Percentiles rank a stretch among this genome's conserved stretches.
These are phyloP conservation scores for Eupsilia transversa DNA, from an alignment of 2,888 invertebrate genomes.

Conservation along the genomic window DNA sequence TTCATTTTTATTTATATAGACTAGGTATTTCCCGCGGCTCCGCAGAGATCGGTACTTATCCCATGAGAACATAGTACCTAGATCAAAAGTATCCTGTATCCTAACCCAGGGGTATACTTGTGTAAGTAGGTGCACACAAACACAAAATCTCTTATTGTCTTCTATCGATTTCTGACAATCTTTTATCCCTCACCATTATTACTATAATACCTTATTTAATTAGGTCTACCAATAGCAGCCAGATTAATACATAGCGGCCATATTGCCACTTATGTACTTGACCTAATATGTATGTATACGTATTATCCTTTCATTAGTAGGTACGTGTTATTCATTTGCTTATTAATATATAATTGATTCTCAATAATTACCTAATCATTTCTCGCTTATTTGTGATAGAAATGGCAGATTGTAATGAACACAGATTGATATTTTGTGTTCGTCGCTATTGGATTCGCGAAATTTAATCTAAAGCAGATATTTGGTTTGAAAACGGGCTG, in stretches of 20 bases:
- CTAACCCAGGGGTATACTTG: not conserved
- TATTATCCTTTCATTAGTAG: not conserved
- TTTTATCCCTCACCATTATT: not conserved
- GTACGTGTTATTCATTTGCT: not conserved
- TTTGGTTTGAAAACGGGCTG: conserved; percentile 14
- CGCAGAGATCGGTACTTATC: not conserved
- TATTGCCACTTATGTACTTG: not conserved
- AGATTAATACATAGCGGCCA: not conserved
- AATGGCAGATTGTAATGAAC: not conserved
- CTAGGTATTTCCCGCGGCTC: not conserved
- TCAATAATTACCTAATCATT: not conserved
- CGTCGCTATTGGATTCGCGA: not conserved
- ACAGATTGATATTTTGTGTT: conserved; percentile 6
- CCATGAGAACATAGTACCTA: not conserved
- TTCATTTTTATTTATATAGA: not conserved
- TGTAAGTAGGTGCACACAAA: not conserved
- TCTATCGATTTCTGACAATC: not conserved
- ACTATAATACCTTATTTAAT: not conserved
- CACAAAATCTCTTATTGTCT: not conserved
- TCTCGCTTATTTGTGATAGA: not conserved
- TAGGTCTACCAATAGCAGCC: not conserved
- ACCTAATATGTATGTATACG: not conserved
- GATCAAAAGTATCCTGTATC: not conserved
- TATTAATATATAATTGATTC: not conserved
- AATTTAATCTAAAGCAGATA: conserved; percentile 1